Conservation (phyloP, 2,797 vertebrate genomes). For the Lemur catta region DNA sequence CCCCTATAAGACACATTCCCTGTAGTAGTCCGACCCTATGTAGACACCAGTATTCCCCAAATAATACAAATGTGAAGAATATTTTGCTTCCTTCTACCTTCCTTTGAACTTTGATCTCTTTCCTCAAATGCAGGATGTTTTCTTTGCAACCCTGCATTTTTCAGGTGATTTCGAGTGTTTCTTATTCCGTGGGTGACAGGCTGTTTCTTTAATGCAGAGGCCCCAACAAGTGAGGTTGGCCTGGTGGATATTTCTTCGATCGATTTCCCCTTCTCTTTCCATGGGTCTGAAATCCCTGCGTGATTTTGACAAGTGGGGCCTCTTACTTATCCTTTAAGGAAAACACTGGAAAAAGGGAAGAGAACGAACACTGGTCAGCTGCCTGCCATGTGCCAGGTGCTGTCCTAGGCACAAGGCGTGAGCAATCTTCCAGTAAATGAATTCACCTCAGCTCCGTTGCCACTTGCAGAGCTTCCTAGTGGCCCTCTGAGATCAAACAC, state of each 20-base stretch:
- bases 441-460: neutral
- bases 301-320: neutral
- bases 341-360: neutral
- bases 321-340: neutral
- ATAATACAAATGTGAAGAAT: neutral
- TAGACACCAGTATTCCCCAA: neutral
- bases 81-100: neutral
- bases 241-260: neutral
- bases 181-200: neutral
- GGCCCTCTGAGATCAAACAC: neutral
- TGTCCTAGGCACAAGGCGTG: neutral
- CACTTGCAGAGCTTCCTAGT: neutral
- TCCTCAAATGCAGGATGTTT: neutral
- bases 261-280: neutral
- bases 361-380: neutral
- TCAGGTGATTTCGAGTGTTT: neutral
- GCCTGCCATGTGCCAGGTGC: neutral
- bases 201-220: neutral
- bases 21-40: neutral
- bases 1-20: neutral
- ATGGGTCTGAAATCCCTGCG: neutral
- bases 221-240: neutral
- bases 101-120: neutral
- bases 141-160: neutral
- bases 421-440: neutral